These are phyloP conservation scores for Cyrtodaria siliqua DNA, from an alignment of 2,888 invertebrate species.

Conservation along the genomic window DNA sequence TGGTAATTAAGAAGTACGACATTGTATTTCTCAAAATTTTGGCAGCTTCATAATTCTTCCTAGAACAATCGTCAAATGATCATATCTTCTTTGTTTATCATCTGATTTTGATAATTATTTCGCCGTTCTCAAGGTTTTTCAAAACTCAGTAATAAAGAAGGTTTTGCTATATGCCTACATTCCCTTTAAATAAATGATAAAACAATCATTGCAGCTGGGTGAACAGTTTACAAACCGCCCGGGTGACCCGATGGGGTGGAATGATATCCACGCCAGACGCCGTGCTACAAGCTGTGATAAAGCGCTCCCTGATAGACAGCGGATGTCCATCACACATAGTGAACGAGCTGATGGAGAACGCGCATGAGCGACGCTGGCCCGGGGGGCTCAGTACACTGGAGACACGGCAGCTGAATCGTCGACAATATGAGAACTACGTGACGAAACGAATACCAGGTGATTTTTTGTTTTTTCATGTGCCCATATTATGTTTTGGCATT, in stretches of 20 bases:
- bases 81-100: too few species aligned
- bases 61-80: too few species aligned
- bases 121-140: too few species aligned
- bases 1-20: too few species aligned
- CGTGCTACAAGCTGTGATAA: slow-evolving; percentile 96
- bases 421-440: slow-evolving; percentile 97
- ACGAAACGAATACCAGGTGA: slow-evolving; percentile 97
- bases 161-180: too few species aligned
- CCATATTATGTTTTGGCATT: too few species aligned
- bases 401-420: slow-evolving; percentile 96
- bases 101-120: too few species aligned
- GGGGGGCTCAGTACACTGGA: slow-evolving; percentile 95
- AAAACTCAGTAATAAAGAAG: too few species aligned
- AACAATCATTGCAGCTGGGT: slow-evolving; percentile 80
- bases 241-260: slow-evolving; percentile 98
- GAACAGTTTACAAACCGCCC: slow-evolving; percentile 82
- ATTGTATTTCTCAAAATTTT: too few species aligned
- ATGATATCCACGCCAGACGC: slow-evolving; percentile 99
- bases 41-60: too few species aligned
- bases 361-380: slow-evolving; percentile 98
- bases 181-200: neutral
- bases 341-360: slow-evolving; percentile 98
- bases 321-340: slow-evolving; percentile 97
- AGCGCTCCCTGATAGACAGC: slow-evolving; percentile 95
- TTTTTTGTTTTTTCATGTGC: too few species aligned